Evolutionary conservation across 1,140 invertebrate genomes (phyloP), one percentile per base, ranked within the genome.

Genomic region (Stegodyphus dumicola): DNA sequence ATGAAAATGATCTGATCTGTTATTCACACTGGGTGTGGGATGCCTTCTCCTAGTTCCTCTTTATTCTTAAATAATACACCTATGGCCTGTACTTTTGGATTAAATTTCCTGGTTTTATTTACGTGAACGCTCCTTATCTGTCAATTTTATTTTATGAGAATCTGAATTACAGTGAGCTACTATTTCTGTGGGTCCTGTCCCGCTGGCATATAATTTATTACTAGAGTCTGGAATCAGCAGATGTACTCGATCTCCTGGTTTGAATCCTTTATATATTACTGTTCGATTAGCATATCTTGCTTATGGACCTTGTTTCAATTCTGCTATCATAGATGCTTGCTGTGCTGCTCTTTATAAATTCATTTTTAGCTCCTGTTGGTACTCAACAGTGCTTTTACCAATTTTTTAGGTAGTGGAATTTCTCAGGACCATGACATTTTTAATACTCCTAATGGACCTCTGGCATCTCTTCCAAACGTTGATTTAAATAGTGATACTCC

Each of bases 61-160:
- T 78, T 64, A 11, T 53, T 60, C 51, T 78, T 48, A 52, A 78
- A 52, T 9, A 67, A 15, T n/a, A 78, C 17, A 15, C 17, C 7
- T 9, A 56, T 1, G 5, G 49, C 7, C 15, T 60, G 1, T 60
- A 60, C 56, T 60, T 15, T 9, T 10, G 7, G 17, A 33, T 56
- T 17, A 69, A 69, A 71, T 15, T 56, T 80, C 77, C 17, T 6
- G 5, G 71, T n/a, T 60, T 71, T 33, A 33, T 60, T 1, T 10
- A 60, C 56, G 5, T 60, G 5, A 10, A 60, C 56, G 1, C 5
- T 9, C 15, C 56, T 33, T 60, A 60, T 60, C 56, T 60, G 0
- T 10, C 56, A 60, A 60, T 60, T 15, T 60, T 9, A 10, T 15
- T 60, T 1, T 60, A 60, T 60, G 5, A 69, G 5, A 18, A n/a